A percentile compares a stretch with the other conserved stretches of the same genome.
Conservation (phyloP, 1,140 invertebrate genomes). For the Apis dorsata region DNA sequence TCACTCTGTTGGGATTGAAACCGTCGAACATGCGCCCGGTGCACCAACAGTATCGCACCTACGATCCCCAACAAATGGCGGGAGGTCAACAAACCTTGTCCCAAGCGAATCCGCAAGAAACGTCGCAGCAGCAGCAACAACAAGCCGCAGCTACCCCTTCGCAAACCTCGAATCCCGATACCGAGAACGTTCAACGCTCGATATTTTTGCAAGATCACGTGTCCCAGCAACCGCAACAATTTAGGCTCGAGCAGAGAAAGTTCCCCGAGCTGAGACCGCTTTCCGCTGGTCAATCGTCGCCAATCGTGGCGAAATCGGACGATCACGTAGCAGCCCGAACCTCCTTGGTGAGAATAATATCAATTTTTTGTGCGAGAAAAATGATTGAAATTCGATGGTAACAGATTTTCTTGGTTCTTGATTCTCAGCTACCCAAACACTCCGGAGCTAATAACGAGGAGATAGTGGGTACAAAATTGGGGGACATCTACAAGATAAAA, state of each 20-base stretch:
- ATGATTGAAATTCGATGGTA: not conserved
- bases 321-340: not conserved
- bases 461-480: not conserved
- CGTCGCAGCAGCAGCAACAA: not conserved
- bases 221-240: not conserved
- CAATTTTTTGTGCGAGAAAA: no score
- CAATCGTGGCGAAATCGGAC: no score
- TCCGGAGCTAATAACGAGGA: not conserved
- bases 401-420: not conserved
- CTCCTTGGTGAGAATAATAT: not conserved
- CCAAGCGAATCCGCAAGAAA: not conserved
- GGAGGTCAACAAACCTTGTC: not conserved
- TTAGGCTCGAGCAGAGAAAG: not conserved
- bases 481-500: not conserved
- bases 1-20: conserved; percentile 7
- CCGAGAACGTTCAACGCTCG: not conserved
- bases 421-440: not conserved
- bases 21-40: conserved; percentile 14
- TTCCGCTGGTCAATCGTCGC: not conserved
- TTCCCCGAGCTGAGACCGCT: not conserved
- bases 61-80: no score
- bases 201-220: not conserved
- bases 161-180: fast-evolving
- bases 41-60: not conserved
- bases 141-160: not conserved